Evolutionary conservation across 2,888 invertebrate genomes (phyloP), one percentile per base, ranked within the genome.

Genomic region (Machimus atricapillus): DNA sequence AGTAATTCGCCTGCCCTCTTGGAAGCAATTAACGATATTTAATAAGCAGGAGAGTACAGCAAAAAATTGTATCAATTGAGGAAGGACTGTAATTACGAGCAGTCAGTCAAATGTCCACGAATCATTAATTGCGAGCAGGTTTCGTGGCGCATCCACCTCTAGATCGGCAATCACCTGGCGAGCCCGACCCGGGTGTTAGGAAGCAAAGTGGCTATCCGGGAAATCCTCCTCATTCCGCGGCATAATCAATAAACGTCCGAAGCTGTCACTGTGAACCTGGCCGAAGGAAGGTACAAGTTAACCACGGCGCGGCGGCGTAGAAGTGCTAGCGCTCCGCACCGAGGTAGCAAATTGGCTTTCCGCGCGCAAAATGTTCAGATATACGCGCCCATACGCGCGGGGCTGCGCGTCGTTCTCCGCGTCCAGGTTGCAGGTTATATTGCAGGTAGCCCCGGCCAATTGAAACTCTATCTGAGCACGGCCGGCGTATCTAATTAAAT

Each of bases 401-500:
- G 1, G 2, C 43, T 43, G 43, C 43, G 19, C 77, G 37, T 37
- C 23, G n/a, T 4, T 12, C 23, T 43, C 40, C n/a, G 46, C 43
- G 37, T 12, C 19, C 23, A 43, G 43, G 4, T n/a, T 19, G 23
- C 43, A 23, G 43, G 4, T n/a, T n/a, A n/a, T n/a, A n/a, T n/a
- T 9, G 43, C 78, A 43, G 76, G 37, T 34, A 76, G 76, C 27
- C 40, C 78, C 7, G 37, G 37, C 82, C 82, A 66, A 82, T 82
- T 56, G 82, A 82, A 66, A 82, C 16, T 58, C 27, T 23, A 37
- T 40, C 31, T 66, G 34, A 9, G 12, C 27, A 12, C 27, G 66
- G 66, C 27, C 27, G 37, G 58, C 40, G 37, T 82, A 66, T 58
- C 82, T 82, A 82, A 82, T 82, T 82, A 82, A 82, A 82, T 82